These are phyloP conservation scores for Dendropsophus ebraccatus DNA, from an alignment of 2,113 vertebrate genomes.

Conservation along the genomic window DNA sequence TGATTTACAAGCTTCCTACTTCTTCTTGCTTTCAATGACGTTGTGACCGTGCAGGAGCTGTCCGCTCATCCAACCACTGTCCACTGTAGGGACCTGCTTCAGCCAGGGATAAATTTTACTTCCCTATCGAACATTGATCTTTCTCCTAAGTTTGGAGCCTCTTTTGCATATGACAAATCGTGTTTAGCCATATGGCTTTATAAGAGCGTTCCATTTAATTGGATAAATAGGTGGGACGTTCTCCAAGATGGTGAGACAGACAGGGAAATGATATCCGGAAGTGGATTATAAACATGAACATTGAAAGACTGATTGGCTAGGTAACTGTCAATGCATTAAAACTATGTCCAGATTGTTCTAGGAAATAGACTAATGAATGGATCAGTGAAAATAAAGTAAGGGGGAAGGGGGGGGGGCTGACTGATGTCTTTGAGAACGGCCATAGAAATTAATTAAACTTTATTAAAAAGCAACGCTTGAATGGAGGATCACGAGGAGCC, in stretches of 20 bases:
- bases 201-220: neutral
- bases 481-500: neutral
- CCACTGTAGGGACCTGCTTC: too few species aligned
- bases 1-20: too few species aligned
- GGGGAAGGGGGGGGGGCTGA: neutral
- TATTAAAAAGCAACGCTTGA: conserved; percentile 46
- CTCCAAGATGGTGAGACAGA: too few species aligned
- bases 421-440: conserved; percentile 2
- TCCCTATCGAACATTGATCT: too few species aligned
- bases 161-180: too few species aligned
- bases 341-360: conserved; percentile 10
- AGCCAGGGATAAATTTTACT: too few species aligned
- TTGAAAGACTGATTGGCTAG: neutral
- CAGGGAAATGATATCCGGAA: too few species aligned
- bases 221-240: too few species aligned
- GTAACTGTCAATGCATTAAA: neutral
- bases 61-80: too few species aligned
- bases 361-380: conserved; percentile 28
- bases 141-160: too few species aligned
- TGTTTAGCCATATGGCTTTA: neutral
- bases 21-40: too few species aligned
- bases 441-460: conserved; percentile 33
- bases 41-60: too few species aligned
- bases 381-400: neutral
- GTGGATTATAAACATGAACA: neutral